Conservation (phyloP, 2,797 vertebrate species). For the Melanogrammus aeglefinus region DNA sequence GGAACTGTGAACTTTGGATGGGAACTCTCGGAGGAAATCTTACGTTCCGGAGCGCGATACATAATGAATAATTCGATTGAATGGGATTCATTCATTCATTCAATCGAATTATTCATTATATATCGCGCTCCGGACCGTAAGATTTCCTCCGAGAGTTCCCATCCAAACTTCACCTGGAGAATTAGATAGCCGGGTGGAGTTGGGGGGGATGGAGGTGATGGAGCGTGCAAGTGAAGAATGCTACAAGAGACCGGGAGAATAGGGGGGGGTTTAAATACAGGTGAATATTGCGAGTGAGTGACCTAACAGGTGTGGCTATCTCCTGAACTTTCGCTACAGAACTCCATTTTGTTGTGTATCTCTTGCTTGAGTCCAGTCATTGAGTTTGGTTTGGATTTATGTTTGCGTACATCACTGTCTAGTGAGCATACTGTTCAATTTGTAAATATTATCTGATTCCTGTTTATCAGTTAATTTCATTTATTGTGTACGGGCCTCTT, state of each 20-base stretch:
- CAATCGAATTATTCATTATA: background rate
- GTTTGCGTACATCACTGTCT: conserved; percentile 22
- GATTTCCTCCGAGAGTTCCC: no score
- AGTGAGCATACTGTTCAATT: conserved; percentile 22
- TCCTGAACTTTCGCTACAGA: background rate
- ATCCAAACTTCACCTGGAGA: no score
- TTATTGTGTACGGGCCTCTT: conserved; percentile 22
- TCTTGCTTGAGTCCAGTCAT: background rate
- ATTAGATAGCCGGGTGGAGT: background rate
- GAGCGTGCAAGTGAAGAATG: background rate
- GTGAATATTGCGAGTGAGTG: no score
- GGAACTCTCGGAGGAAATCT: no score
- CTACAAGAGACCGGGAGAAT: background rate
- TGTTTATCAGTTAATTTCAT: conserved; percentile 14
- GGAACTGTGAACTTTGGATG: no score
- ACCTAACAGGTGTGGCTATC: background rate
- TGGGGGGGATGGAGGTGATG: background rate
- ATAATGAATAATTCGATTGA: background rate
- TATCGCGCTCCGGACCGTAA: background rate
- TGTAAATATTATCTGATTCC: conserved; percentile 27
- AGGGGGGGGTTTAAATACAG: background rate
- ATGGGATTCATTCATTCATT: no score
- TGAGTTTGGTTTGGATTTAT: background rate
- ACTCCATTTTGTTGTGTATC: no score
- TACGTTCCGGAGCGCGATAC: background rate